Conservation (phyloP, 2,888 invertebrate genomes). For the Plagodis pulveraria region DNA sequence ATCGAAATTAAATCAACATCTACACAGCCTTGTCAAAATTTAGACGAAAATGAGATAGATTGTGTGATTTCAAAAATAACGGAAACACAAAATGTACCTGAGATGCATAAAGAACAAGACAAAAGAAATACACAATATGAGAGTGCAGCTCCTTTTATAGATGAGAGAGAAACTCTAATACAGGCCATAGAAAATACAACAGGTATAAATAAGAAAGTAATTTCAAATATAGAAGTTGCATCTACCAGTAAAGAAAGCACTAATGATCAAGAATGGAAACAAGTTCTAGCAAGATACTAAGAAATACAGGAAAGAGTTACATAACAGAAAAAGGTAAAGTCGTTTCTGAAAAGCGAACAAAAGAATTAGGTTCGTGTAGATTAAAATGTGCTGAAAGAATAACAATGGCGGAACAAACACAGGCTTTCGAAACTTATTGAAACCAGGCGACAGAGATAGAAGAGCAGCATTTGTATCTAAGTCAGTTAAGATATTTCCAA, state of each 20-base stretch:
- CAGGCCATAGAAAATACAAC: neutral
- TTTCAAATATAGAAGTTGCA: no score
- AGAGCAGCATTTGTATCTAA: slow-evolving; percentile 2
- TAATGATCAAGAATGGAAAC: no score
- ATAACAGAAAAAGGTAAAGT: slow-evolving; percentile 4
- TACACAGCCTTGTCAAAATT: neutral
- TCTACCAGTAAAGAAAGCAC: no score
- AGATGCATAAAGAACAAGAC: neutral
- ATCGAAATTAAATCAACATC: neutral
- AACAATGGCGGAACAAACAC: neutral
- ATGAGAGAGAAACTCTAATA: neutral
- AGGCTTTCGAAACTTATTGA: neutral
- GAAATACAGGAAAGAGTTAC: no score
- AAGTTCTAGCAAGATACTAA: no score
- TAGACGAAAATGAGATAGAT: neutral
- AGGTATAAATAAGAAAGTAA: slow-evolving; percentile 18
- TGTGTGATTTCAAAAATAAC: neutral
- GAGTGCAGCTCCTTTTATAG: neutral
- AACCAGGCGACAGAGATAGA: neutral
- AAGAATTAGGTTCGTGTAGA: neutral
- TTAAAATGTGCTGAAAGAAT: slow-evolving; percentile 4
- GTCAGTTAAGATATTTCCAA: slow-evolving; percentile 1
- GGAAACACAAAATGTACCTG: neutral
- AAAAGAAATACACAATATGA: neutral
- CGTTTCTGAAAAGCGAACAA: neutral